These are phyloP conservation scores for Podarcis raffonei DNA, from an alignment of 2,113 vertebrate species.

Conservation along the genomic window DNA sequence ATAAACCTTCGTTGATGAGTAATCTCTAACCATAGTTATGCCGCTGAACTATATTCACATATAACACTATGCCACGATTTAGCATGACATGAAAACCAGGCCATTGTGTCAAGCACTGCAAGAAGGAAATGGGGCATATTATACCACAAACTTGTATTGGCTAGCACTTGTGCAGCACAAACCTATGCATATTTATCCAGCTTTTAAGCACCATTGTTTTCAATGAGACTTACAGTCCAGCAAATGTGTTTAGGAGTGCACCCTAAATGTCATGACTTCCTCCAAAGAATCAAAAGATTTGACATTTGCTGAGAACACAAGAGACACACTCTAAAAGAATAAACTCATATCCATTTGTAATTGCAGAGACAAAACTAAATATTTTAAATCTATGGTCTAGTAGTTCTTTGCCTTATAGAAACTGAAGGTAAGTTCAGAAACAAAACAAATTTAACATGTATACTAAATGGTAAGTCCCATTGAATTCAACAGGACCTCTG, in stretches of 20 bases:
- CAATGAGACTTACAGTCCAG: background rate
- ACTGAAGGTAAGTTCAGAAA: constrained; percentile 45
- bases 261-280: background rate
- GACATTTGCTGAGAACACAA: background rate
- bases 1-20: too few relatives aligned
- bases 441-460: constrained; percentile 38
- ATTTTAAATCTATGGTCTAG: constrained; percentile 11
- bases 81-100: too few relatives aligned
- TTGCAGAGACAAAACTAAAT: constrained; percentile 13
- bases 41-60: too few relatives aligned
- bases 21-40: too few relatives aligned
- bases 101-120: background rate
- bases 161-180: background rate
- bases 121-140: background rate
- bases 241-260: background rate
- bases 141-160: background rate
- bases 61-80: too few relatives aligned
- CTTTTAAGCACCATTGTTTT: background rate
- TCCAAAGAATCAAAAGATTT: background rate
- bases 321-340: constrained; percentile 8
- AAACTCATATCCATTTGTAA: background rate
- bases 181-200: background rate
- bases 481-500: background rate
- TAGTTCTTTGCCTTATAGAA: constrained; percentile 40
- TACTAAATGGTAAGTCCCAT: background rate